Base-by-base conservation (phyloP, 2,888 invertebrate genomes). In the Ophioninae sp. region DNA sequence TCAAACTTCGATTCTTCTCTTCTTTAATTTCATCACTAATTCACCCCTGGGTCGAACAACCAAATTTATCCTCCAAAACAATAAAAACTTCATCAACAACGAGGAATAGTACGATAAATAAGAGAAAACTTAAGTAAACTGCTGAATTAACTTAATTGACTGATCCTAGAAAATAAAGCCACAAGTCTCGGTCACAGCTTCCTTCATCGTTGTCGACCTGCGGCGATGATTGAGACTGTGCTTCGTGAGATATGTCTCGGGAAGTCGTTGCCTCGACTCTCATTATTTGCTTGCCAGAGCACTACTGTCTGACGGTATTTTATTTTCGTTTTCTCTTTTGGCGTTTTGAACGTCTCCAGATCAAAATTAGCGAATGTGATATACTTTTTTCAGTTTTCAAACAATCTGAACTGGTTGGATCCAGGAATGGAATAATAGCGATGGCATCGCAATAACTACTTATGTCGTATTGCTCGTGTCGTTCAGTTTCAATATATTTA, bases 261-360 rank as follows among this genome's bases (percentile, higher is more conserved):
- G 91, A 92, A 84, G 83, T 91, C 22, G 79, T 91, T 0, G 90
- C 90, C 0, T 89, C 90, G 71, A 90, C 91, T 5, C 23, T 91
- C 58, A 89, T 90, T 13, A 90, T 91, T 76, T 92, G 91, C 51
- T 89, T 91, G 20, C 82, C 91, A 1, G 91, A 89, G 79, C 91
- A 90, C 78, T 89, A 89, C 79, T 86, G 89, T 58, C 87, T 91
- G 22, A 89, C 86, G 88, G 91, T 91, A 89, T 30, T 30, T 23
- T 30, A 17, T 13, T 0, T 39, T 9, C 10, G 2, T 59, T 44
- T 37, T 59, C 51, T 51, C 37, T 73, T 64, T 41, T 23, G 9
- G 2, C n/a, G 37, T 56, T 63, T 8, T n/a, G n/a, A 2, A 51
- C 2, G 41, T 30, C 23, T 64, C 69, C 1, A 17, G 5, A 17